These are phyloP conservation scores for Ellobium chinense DNA, from an alignment of 2,888 invertebrate genomes.

Conservation along the genomic window DNA sequence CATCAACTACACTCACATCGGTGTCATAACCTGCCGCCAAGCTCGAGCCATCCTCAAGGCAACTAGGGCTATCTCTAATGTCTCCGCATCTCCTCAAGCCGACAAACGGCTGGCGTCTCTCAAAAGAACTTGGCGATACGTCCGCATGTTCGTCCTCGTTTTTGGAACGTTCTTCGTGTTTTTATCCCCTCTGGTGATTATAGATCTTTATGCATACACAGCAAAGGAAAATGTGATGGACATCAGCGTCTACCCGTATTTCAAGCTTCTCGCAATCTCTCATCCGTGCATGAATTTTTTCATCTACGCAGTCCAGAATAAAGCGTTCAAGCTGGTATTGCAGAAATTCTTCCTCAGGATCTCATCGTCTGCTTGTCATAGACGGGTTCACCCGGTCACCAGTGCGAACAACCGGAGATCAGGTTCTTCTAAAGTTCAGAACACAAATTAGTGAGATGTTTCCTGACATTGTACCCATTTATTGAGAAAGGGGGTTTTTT, in stretches of 20 bases:
- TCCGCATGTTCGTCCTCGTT: constrained; percentile 1
- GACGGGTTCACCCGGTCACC: not conserved
- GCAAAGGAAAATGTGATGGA: not conserved
- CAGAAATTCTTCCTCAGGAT: not conserved
- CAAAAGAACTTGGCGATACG: constrained; percentile 6
- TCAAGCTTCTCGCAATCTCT: too few species aligned
- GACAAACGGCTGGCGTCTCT: not conserved
- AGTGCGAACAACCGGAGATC: too few species aligned
- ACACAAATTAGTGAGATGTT: too few species aligned
- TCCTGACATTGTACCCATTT: too few species aligned
- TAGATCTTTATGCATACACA: not conserved
- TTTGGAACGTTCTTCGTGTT: not conserved
- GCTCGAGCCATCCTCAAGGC: not conserved
- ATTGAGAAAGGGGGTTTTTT: too few species aligned
- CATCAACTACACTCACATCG: not conserved
- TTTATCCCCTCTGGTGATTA: not conserved
- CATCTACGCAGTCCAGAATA: not conserved
- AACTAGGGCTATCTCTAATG: not conserved
- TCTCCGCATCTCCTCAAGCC: not conserved
- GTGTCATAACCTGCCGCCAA: not conserved
- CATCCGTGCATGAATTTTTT: not conserved
- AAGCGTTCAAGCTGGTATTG: not conserved
- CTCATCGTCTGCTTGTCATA: too few species aligned
- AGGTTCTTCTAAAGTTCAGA: too few species aligned
- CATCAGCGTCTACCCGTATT: too few species aligned